These are phyloP conservation scores for Vannuccia rotundouncinata DNA, from an alignment of 2,888 invertebrate species.

Conservation along the genomic window DNA sequence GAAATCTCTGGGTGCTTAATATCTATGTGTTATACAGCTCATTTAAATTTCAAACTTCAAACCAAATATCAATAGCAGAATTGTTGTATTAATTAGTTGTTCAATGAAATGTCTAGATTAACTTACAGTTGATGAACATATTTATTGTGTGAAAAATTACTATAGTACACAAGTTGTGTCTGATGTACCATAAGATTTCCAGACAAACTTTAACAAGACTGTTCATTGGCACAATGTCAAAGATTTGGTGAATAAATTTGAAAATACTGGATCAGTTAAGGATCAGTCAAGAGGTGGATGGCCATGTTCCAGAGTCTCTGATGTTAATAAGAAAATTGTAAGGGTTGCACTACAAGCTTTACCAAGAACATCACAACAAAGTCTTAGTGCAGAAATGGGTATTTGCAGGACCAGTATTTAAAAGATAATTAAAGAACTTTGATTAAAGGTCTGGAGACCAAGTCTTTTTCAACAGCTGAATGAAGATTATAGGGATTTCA, in stretches of 20 bases:
- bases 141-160: background rate
- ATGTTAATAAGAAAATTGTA: conserved; percentile 18
- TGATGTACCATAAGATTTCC: too few relatives aligned
- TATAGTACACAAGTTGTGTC: background rate
- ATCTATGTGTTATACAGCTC: too few relatives aligned
- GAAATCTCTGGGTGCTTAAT: too few relatives aligned
- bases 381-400: background rate
- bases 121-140: background rate
- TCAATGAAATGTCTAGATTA: background rate
- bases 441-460: conserved; percentile 24
- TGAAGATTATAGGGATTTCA: conserved; percentile 12
- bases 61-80: background rate
- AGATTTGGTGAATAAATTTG: conserved; percentile 27
- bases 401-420: background rate
- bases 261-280: background rate
- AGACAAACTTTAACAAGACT: background rate
- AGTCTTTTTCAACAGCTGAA: conserved; percentile 18
- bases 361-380: conserved; percentile 8
- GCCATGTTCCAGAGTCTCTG: conserved; percentile 3
- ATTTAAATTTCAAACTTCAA: background rate
- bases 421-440: conserved; percentile 22
- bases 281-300: conserved; percentile 4
- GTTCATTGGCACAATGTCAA: conserved; percentile 5
- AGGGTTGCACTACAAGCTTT: background rate
- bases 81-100: background rate